Base-by-base conservation (phyloP, 2,797 vertebrate species). In the Scolopax rusticola region DNA sequence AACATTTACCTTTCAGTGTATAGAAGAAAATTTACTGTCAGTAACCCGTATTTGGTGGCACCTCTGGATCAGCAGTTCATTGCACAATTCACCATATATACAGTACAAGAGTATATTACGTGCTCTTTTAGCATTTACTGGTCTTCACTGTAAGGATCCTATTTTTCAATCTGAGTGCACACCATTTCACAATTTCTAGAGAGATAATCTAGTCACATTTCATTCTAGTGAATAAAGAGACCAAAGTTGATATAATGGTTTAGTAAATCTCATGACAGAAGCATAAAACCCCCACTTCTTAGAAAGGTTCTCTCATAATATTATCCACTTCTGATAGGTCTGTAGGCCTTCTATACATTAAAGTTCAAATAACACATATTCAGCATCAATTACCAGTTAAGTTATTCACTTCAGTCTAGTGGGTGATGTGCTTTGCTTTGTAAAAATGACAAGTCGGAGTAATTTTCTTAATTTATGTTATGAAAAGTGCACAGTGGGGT, bases 321-420 rank as follows among this genome's bases (percentile, higher is more conserved):
- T 88, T 88, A n/a, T 80, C 48, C 16, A 18, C 41, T 41, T 12
- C 47, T 40, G 43, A 28, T 27, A 65, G 25, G 18, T 74, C 15
- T 69, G 15, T 84, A 92, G 74, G 54, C 23, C 36, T 85, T 77
- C 38, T 73, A 32, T 80, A 41, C 27, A 32, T 63, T 45, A 71
- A 54, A 80, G 23, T 76, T 83, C 17, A 41, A 88, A 15, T 79
- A 78, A 76, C 25, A 81, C 1, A 0, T 16, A 25, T 60, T 88
- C 57, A 50, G 41, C 77, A 87, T 78, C 57, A 56, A 87, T 89
- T 94, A 78, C 63, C 77, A 93, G 54, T 81, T 89, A 86, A 86
- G 71, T 82, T 78, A 82, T 68, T 89, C 81, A 73, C 33, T 67
- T 93, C 54, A 70, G 38, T 63, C 54, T 84, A 67, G 21, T 64